These are phyloP conservation scores for Nothura maculosa DNA, from an alignment of 2,797 vertebrate genomes.

Conservation along the genomic window DNA sequence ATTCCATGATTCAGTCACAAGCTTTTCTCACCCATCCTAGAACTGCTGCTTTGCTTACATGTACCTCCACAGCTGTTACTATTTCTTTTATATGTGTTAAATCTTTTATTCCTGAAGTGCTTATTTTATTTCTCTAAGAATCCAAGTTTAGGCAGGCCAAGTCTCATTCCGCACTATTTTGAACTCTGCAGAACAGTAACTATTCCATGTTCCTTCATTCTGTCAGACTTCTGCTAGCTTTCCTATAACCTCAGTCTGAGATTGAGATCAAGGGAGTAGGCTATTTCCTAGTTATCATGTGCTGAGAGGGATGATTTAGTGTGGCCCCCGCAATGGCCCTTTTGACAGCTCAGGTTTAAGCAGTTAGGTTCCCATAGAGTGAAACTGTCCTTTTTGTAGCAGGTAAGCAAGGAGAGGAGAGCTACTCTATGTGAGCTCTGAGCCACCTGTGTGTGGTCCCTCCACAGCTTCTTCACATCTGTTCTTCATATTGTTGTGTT, in stretches of 20 bases:
- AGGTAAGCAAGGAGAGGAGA: background rate
- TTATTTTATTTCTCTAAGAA: background rate
- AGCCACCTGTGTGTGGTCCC: background rate
- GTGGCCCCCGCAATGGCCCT: background rate
- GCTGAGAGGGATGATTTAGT: background rate
- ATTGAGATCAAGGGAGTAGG: background rate
- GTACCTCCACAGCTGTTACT: background rate
- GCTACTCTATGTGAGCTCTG: background rate
- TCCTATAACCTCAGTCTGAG: background rate
- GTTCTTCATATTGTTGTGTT: background rate
- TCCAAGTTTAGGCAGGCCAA: background rate
- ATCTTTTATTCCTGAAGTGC: background rate
- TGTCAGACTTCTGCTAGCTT: background rate
- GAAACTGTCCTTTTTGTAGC: background rate
- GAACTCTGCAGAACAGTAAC: background rate
- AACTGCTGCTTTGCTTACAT: background rate
- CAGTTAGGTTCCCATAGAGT: background rate
- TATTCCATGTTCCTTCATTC: background rate
- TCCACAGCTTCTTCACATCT: background rate
- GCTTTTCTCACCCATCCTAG: background rate
- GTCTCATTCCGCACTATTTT: background rate
- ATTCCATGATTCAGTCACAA: background rate
- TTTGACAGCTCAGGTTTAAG: background rate
- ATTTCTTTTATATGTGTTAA: background rate
- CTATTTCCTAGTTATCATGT: background rate